A percentile compares a stretch with the other conserved stretches of the same genome.
Evolutionary conservation across 2,797 vertebrate genomes (phyloP).

Genomic region (Heteromormyrus szaboi): DNA sequence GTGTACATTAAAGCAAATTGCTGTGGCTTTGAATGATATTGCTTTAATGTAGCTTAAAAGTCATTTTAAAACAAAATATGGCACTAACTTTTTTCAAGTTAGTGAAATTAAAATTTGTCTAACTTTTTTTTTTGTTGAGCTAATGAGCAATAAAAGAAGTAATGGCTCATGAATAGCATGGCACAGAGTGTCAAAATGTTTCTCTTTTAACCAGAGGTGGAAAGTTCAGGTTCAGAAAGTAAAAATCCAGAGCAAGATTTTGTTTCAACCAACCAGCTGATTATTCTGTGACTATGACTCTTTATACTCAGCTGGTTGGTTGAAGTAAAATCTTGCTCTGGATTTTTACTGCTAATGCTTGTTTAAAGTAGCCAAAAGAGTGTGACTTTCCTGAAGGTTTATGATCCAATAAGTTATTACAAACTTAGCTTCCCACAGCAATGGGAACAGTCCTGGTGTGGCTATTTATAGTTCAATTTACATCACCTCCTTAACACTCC

Average conservation of each 20-base stretch:
- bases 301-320: background rate
- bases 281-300: background rate
- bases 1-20: constrained; percentile 44
- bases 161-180: background rate
- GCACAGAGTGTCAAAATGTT: background rate
- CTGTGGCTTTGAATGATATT: constrained; percentile 39
- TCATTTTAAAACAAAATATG: background rate
- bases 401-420: background rate
- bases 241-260: background rate
- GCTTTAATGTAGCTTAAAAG: constrained; percentile 40
- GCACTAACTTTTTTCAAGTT: background rate
- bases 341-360: background rate
- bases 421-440: background rate
- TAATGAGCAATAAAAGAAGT: background rate
- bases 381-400: background rate
- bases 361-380: background rate
- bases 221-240: background rate
- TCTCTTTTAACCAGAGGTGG: background rate
- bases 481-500: background rate
- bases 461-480: background rate
- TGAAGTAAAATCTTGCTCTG: background rate
- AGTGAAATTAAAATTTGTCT: background rate
- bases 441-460: background rate
- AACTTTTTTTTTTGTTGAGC: background rate
- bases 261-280: background rate